Evolutionary conservation across 2,113 vertebrate genomes (phyloP).

Genomic region (Psilopsiagon aurifrons): DNA sequence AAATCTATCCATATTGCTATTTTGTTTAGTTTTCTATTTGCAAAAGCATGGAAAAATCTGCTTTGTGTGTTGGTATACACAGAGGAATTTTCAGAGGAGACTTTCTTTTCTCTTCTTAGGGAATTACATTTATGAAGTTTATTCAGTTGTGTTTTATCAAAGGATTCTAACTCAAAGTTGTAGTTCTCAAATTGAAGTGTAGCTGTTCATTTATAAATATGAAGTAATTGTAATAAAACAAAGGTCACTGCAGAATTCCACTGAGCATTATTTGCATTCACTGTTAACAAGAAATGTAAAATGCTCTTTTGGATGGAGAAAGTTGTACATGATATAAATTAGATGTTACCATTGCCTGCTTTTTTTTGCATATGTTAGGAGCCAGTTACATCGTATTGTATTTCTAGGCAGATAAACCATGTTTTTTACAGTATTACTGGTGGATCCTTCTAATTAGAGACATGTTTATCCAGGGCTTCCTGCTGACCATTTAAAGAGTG

Average conservation of each 20-base stretch:
- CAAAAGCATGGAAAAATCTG: conserved; percentile 25
- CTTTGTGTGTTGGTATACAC: conserved; percentile 40
- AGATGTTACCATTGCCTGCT: neutral
- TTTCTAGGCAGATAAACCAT: neutral
- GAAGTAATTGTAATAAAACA: conserved; percentile 64
- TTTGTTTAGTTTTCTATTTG: conserved; percentile 44
- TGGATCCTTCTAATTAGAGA: neutral
- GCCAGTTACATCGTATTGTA: neutral
- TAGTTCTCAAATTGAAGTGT: conserved; percentile 51
- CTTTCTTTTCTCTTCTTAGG: conserved; percentile 37
- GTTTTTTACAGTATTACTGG: neutral
- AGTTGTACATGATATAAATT: conserved; percentile 21
- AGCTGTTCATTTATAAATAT: conserved; percentile 63
- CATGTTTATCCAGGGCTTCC: neutral
- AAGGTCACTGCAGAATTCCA: conserved; percentile 64
- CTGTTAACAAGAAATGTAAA: conserved; percentile 65
- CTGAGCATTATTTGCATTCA: conserved; percentile 66
- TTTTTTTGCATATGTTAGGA: neutral
- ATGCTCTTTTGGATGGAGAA: conserved; percentile 32
- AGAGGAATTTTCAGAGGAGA: conserved; percentile 54
- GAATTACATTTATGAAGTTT: conserved; percentile 69
- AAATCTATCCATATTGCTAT: conserved; percentile 17
- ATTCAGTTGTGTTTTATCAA: conserved; percentile 67
- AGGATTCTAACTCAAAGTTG: conserved; percentile 61
- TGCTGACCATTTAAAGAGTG: neutral